A percentile compares a stretch with the other conserved stretches of the same genome.
Conservation (phyloP, 1,140 invertebrate species). For the Stegodyphus dumicola region DNA sequence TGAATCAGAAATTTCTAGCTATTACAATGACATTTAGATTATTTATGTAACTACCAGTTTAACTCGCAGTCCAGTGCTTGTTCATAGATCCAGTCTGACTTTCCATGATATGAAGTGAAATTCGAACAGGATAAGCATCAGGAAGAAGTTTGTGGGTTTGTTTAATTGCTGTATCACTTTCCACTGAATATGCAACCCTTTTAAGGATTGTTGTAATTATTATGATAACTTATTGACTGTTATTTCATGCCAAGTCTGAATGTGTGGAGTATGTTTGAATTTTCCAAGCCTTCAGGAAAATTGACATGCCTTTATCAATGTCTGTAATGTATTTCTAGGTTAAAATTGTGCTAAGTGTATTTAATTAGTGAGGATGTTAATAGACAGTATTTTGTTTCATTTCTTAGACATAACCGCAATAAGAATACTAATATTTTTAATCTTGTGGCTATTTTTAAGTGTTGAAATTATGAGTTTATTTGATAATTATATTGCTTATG, state of each 20-base stretch:
- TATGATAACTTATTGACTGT: neutral
- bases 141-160: neutral
- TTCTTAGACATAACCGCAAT: no score
- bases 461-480: no score
- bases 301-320: no score
- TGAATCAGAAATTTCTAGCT: neutral
- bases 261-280: neutral
- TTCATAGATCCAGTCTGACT: constrained; percentile 14
- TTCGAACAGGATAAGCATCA: neutral
- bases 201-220: neutral
- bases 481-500: no score
- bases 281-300: neutral
- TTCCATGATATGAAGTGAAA: neutral
- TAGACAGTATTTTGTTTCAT: no score
- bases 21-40: constrained; percentile 1
- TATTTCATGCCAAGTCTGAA: neutral
- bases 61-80: neutral
- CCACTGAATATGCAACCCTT: neutral
- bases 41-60: constrained; percentile 19
- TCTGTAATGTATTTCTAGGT: no score
- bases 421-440: no score
- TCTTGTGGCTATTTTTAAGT: no score
- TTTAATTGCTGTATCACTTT: neutral
- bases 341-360: no score
- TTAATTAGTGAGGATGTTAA: no score